These are phyloP conservation scores for Lampris incognitus DNA, from an alignment of 2,113 vertebrate species.

Conservation along the genomic window DNA sequence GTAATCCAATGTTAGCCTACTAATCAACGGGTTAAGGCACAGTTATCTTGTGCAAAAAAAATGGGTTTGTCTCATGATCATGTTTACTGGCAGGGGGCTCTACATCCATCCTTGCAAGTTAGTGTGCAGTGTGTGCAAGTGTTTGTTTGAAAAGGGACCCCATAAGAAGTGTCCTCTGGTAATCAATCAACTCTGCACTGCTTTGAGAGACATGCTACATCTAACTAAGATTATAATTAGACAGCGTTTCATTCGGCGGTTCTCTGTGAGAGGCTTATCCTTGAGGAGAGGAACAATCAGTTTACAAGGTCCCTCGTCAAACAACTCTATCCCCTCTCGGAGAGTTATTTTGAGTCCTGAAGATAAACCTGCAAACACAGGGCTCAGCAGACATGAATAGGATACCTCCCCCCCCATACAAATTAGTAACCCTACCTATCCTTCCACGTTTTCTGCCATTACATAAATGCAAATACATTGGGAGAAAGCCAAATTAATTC, in stretches of 20 bases:
- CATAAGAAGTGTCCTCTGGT: conserved; percentile 41
- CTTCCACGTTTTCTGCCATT: conserved; percentile 35
- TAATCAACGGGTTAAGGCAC: conserved; percentile 32
- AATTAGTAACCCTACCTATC: conserved; percentile 42
- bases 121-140: conserved; percentile 23
- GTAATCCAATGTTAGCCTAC: conserved; percentile 31
- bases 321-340: conserved; percentile 43
- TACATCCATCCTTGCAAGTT: conserved; percentile 34
- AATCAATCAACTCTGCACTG: conserved; percentile 63
- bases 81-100: conserved; percentile 15
- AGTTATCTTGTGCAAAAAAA: neutral
- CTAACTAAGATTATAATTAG: conserved; percentile 71
- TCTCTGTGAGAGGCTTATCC: conserved; percentile 59
- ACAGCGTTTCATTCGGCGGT: conserved; percentile 50
- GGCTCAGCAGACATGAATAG: conserved; percentile 37
- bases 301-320: conserved; percentile 64
- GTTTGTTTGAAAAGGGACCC: conserved; percentile 39
- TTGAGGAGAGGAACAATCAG: conserved; percentile 63
- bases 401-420: conserved; percentile 56
- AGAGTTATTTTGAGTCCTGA: conserved; percentile 67
- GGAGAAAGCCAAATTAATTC: conserved; percentile 52
- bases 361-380: conserved; percentile 57
- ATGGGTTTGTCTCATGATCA: conserved; percentile 31
- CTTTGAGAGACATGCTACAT: conserved; percentile 53
- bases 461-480: conserved; percentile 63